Evolutionary conservation across 1,140 invertebrate genomes (phyloP).

Genomic region (Arion vulgaris): DNA sequence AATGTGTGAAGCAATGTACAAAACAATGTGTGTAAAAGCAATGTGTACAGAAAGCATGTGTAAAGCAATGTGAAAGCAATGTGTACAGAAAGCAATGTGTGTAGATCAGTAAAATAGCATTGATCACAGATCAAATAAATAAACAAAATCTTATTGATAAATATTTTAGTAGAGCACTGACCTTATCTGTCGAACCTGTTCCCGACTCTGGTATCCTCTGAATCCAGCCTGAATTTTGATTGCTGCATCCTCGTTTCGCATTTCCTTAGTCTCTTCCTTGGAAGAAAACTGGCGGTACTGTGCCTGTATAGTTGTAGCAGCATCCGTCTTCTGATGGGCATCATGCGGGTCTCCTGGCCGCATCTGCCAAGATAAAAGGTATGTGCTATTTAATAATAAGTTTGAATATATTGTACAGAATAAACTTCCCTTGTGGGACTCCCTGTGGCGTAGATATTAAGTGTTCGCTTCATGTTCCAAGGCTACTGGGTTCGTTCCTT

Average conservation of each 20-base stretch:
- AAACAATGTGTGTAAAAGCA: background rate
- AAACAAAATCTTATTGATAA: background rate
- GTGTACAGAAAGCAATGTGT: too few species aligned
- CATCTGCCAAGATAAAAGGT: slow-evolving; percentile 44
- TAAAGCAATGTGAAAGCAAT: too few species aligned
- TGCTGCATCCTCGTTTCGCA: slow-evolving; percentile 68
- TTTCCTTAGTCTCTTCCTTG: slow-evolving; percentile 85
- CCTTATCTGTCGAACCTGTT: slow-evolving; percentile 55
- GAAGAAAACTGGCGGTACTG: slow-evolving; percentile 60
- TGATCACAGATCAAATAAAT: background rate
- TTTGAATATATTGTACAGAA: too few species aligned
- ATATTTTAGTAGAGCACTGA: slow-evolving; percentile 35
- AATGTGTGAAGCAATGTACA: too few species aligned
- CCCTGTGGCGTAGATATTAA: too few species aligned
- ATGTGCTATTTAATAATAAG: too few species aligned
- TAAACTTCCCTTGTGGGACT: too few species aligned
- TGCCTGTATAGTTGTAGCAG: slow-evolving; percentile 64
- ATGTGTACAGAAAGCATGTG: too few species aligned
- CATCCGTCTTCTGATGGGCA: slow-evolving; percentile 63
- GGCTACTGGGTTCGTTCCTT: too few species aligned
- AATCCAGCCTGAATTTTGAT: slow-evolving; percentile 64
- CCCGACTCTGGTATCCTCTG: slow-evolving; percentile 62
- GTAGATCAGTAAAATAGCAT: background rate
- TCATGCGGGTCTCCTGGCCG: slow-evolving; percentile 58
- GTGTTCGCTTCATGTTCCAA: too few species aligned